Conservation (phyloP, 2,888 invertebrate species). For the Heteropelma amictum region DNA sequence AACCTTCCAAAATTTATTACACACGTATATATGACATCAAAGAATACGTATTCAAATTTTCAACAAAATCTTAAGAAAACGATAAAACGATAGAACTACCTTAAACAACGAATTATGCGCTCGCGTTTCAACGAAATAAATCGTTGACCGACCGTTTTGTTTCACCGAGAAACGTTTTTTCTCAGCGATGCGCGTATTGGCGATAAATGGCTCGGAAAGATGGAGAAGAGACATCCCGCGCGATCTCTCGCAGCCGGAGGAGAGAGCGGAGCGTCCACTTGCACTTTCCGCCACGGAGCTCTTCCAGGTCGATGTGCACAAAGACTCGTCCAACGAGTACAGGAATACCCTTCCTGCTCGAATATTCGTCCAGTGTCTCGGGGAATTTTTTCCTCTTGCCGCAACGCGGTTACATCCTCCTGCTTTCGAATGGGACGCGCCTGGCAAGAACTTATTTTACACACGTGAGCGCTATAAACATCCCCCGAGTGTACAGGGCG, state of each 20-base stretch:
- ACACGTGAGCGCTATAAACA: no score
- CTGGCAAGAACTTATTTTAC: no score
- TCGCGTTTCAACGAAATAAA: no score
- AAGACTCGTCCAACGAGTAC: constrained; percentile 27
- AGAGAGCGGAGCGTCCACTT: constrained; percentile 32
- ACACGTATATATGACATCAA: no score
- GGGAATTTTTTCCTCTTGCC: constrained; percentile 3
- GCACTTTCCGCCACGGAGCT: constrained; percentile 45
- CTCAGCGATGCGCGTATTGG: background rate
- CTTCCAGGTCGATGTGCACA: constrained; percentile 21
- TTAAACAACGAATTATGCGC: no score
- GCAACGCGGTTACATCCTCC: background rate
- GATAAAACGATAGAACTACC: no score
- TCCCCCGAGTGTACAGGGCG: no score
- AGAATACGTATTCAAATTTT: no score
- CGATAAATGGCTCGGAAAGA: constrained; percentile 8
- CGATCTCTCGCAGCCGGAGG: background rate
- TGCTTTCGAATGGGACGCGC: background rate
- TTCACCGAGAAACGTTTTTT: background rate
- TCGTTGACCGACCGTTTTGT: no score
- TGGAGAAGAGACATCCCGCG: constrained; percentile 12
- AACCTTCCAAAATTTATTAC: no score
- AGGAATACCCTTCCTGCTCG: constrained; percentile 31
- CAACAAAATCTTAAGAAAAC: no score
- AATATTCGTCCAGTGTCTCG: constrained; percentile 22